Conservation (phyloP, 2,113 vertebrate species). For the Pseudorasbora parva region DNA sequence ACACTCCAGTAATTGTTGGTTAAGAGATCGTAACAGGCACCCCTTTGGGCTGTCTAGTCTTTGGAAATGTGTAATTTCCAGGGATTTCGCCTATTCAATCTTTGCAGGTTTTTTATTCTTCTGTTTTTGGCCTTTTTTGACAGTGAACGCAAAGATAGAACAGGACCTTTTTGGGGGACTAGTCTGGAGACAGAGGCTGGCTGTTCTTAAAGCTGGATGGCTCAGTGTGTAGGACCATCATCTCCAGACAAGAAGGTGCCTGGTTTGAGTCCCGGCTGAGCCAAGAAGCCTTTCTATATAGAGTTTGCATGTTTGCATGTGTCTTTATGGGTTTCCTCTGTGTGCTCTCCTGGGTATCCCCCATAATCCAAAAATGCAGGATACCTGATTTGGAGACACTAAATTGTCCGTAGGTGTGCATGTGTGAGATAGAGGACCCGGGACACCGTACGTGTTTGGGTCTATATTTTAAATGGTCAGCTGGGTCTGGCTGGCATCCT, state of each 20-base stretch:
- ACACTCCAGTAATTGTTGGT: conserved; percentile 53
- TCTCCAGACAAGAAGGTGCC: neutral
- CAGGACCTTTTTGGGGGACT: neutral
- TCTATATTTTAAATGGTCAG: no score
- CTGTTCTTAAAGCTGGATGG: neutral
- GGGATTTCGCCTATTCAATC: neutral
- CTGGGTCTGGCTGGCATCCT: no score
- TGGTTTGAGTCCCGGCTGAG: neutral
- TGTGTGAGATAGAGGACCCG: no score
- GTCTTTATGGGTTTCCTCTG: neutral
- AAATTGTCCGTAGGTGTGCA: no score
- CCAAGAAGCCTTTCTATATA: neutral
- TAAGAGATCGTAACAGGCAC: conserved; percentile 41
- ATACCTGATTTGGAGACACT: no score
- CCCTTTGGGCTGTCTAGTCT: conserved; percentile 29
- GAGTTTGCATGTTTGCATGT: neutral
- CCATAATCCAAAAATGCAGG: no score
- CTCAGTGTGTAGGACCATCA: neutral
- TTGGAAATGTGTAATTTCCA: conserved; percentile 10
- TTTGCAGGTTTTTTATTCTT: neutral
- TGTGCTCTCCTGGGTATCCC: no score
- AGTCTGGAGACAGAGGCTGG: neutral
- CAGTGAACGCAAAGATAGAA: neutral
- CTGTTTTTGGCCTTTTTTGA: neutral
- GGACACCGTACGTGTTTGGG: no score